phyloP scores from a whole-genome alignment of 1,140 invertebrate species.

The Drosophila suzukii region DNA sequence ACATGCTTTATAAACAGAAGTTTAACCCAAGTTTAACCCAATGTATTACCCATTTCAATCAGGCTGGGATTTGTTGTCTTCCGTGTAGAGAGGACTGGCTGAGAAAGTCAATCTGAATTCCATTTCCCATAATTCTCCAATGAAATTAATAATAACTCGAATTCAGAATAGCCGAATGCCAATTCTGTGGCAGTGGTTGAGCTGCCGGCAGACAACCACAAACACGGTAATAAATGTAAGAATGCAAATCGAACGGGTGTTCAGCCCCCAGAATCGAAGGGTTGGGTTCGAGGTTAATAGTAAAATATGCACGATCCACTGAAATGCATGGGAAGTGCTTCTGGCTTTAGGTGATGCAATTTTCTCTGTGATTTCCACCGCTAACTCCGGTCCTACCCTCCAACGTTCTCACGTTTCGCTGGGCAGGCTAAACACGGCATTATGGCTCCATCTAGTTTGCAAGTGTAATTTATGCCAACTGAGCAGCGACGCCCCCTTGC shows the following conservation, averaged over 20 bases:
- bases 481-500: slow-evolving; percentile 4
- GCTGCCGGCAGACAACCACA: slow-evolving; percentile 10
- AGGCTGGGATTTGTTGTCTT: background rate
- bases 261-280: background rate
- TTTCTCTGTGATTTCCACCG: slow-evolving; percentile 27
- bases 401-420: slow-evolving; percentile 17
- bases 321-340: slow-evolving; percentile 30
- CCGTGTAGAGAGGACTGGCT: slow-evolving; percentile 1
- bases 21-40: background rate
- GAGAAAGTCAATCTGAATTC: slow-evolving; percentile 5
- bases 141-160: slow-evolving; percentile 28
- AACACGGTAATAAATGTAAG: slow-evolving; percentile 9
- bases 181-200: slow-evolving; percentile 8
- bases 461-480: slow-evolving; percentile 64
- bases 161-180: slow-evolving; percentile 20
- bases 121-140: background rate
- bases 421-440: slow-evolving; percentile 40
- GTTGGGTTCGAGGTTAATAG: slow-evolving; percentile 24
- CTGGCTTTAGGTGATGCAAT: slow-evolving; percentile 39
- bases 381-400: background rate
- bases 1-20: background rate
- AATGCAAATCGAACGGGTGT: slow-evolving; percentile 16
- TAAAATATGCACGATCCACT: slow-evolving; percentile 36
- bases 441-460: slow-evolving; percentile 37
- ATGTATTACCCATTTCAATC: background rate